A percentile compares a stretch with the other conserved stretches of the same genome.
Evolutionary conservation across 2,113 vertebrate species (phyloP).

Genomic region (Tamias sibiricus): DNA sequence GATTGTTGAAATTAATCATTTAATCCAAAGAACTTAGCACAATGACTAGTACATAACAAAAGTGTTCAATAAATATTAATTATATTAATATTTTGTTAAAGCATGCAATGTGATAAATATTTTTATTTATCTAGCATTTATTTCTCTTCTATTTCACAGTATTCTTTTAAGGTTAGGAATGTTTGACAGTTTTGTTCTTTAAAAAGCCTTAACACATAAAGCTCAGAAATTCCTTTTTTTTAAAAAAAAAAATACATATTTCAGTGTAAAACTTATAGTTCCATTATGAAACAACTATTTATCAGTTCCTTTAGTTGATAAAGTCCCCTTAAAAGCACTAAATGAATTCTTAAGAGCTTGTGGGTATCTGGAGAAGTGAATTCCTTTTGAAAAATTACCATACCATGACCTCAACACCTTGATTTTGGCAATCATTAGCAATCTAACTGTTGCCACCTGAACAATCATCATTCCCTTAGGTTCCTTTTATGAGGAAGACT

Average conservation of each 20-base stretch:
- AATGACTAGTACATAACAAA: background rate
- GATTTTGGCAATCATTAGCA: constrained; percentile 5
- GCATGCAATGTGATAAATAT: background rate
- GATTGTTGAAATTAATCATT: background rate
- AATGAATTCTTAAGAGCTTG: background rate
- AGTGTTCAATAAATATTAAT: background rate
- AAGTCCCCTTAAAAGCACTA: background rate
- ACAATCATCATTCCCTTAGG: background rate
- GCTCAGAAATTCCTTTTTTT: background rate
- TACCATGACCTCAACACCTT: constrained; percentile 1
- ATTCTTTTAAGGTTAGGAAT: constrained; percentile 3
- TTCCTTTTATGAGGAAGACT: background rate
- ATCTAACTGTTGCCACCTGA: background rate
- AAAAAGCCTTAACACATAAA: constrained; percentile 38
- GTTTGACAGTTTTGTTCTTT: background rate
- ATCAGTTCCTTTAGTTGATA: background rate
- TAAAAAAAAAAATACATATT: background rate
- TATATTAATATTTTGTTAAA: background rate
- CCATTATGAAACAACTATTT: background rate
- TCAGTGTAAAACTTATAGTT: background rate
- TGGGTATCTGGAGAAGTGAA: background rate
- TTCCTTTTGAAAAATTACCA: constrained; percentile 19
- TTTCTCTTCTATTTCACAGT: background rate
- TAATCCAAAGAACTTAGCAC: background rate
- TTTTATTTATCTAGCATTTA: background rate